Base-by-base conservation (phyloP, 2,888 invertebrate genomes). In the Drosophila bunnanda region DNA sequence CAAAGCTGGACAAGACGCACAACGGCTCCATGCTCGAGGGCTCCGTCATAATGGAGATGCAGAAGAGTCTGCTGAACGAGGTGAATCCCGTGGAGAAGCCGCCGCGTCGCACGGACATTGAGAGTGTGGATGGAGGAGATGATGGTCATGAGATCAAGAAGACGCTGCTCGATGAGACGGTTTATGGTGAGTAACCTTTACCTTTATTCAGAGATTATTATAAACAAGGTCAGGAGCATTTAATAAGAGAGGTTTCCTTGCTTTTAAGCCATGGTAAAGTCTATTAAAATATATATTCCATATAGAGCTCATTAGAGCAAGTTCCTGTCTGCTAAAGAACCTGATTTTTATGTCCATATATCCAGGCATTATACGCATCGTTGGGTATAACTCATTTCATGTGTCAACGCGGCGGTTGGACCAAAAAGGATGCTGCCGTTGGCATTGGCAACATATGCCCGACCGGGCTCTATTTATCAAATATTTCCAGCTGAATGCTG, bases 41-140 rank as follows among this genome's bases (percentile, higher is more conserved):
- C 2, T 96, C 96, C 1, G 95, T 96, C 3, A 95, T 95, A 55
- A 95, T 95, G 66, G 97, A 97, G 90, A 96, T 97, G 94, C 96
- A 97, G 90, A 97, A 97, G 91, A 96, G 96, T 75, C 93, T 97
- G 54, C 95, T 97, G 76, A 96, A 96, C 4, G 96, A 96, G 57
- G 96, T 97, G 32, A 97, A 97, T 92, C 97, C 97, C 0, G 96
- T 97, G 20, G 96, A 96, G 67, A 97, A 97, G 89, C 96, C 97
- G 0, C 96, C 96, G 7, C 93, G 97, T 54, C 94, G 96, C 71
- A 96, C 96, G 77, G 96, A 96, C 69, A 94, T 94, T 61, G 96
- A 96, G 25, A 94, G 94, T 13, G 95, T 96, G 8, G 96, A 96
- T 59, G 96, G 94, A 20, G 95, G 94, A 34, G 96, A 96, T 8